Percentiles rank a stretch among this genome's conserved stretches.
Conservation (phyloP, 2,797 vertebrate species). For the Periparus ater region DNA sequence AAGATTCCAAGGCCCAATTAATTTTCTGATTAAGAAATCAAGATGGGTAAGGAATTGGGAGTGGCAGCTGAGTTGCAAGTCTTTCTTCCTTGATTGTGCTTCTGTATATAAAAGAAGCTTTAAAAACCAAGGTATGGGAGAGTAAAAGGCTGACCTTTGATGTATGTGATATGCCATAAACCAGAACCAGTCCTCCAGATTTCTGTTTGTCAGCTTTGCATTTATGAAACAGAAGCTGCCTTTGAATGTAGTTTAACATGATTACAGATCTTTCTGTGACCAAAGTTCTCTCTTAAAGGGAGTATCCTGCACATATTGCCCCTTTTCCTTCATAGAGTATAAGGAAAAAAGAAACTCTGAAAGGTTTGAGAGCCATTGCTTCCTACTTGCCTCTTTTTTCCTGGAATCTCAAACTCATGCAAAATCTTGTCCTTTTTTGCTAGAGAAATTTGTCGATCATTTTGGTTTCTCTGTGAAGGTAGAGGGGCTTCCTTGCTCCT, state of each 20-base stretch:
- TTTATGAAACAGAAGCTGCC: constrained; percentile 31
- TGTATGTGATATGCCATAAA: constrained; percentile 40
- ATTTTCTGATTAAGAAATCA: constrained; percentile 54
- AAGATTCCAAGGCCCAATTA: constrained; percentile 40
- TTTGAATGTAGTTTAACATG: constrained; percentile 9
- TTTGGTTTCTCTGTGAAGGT: neutral
- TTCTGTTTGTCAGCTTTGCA: constrained; percentile 9
- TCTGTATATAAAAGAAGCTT: constrained; percentile 33
- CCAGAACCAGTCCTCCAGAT: constrained; percentile 38
- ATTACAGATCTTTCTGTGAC: neutral
- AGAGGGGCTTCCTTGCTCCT: neutral
- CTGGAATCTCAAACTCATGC: neutral
- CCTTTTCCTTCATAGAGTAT: neutral
- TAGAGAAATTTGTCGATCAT: neutral
- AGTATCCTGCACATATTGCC: neutral
- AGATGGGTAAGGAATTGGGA: constrained; percentile 2
- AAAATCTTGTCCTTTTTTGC: neutral
- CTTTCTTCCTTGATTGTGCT: constrained; percentile 29
- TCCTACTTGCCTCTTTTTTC: neutral
- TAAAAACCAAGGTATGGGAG: neutral
- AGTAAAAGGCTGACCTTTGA: constrained; percentile 37
- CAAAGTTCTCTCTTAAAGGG: neutral
- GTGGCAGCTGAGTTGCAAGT: neutral
- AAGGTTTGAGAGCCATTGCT: neutral
- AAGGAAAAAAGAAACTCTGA: neutral